Evolutionary conservation across 2,113 vertebrate genomes (phyloP).

Genomic region (Odontesthes bonariensis): DNA sequence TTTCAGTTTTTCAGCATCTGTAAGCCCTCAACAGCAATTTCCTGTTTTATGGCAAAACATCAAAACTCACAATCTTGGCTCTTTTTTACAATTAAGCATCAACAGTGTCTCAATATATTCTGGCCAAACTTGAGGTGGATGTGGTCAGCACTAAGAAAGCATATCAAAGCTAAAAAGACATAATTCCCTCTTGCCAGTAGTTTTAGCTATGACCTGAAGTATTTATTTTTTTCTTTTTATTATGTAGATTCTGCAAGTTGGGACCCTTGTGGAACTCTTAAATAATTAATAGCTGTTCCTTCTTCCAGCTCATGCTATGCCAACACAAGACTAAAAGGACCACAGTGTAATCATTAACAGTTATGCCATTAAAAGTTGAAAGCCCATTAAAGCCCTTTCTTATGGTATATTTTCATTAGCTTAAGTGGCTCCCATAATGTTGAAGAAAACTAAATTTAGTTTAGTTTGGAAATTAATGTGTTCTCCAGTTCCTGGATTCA

Average conservation of each 20-base stretch:
- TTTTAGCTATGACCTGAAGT: neutral
- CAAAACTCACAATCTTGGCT: neutral
- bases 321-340: constrained; percentile 2
- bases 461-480: constrained; percentile 35
- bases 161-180: neutral
- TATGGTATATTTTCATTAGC: constrained; percentile 40
- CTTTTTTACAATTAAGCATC: neutral
- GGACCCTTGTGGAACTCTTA: neutral
- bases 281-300: neutral
- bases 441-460: constrained; percentile 11
- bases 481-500: constrained; percentile 32
- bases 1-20: too few species aligned
- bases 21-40: too few species aligned
- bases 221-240: too few species aligned
- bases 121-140: neutral
- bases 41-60: neutral
- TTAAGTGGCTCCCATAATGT: constrained; percentile 28
- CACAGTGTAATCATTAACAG: constrained; percentile 21
- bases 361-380: constrained; percentile 11
- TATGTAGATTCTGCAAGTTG: neutral
- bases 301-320: neutral
- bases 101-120: neutral
- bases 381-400: constrained; percentile 13
- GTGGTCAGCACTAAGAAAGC: neutral
- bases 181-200: neutral